Evolutionary conservation across 2,888 invertebrate species (phyloP).

Genomic region (Bimastos eiseni): DNA sequence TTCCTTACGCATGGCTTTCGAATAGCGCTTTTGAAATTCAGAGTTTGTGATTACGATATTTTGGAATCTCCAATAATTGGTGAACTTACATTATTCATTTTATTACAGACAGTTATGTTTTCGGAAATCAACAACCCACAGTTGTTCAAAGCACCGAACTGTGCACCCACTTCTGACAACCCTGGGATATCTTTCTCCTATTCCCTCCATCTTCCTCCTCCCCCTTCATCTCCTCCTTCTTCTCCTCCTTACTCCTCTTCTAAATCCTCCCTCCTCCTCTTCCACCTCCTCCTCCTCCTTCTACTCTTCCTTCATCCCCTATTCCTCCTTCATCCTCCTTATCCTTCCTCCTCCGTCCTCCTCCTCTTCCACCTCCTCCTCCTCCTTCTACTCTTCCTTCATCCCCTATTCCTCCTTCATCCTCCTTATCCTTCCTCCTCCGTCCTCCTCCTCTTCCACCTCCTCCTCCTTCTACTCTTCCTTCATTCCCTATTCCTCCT

Average conservation of each 20-base stretch:
- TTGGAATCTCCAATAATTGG: too few species aligned
- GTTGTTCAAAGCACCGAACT: too few species aligned
- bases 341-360: not conserved
- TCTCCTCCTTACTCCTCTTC: not conserved
- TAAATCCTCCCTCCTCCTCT: not conserved
- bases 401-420: too few species aligned
- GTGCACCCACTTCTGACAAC: too few species aligned
- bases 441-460: not conserved
- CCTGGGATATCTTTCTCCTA: not conserved
- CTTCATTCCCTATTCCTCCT: not conserved
- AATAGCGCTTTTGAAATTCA: too few species aligned
- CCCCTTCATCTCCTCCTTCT: not conserved
- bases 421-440: not conserved
- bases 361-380: not conserved
- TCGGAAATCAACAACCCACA: too few species aligned
- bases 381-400: not conserved
- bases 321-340: not conserved
- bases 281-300: not conserved
- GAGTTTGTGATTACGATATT: too few species aligned
- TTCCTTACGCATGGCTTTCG: too few species aligned
- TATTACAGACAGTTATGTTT: too few species aligned
- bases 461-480: too few species aligned
- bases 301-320: too few species aligned
- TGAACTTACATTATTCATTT: too few species aligned
- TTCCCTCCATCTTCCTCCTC: not conserved